These are phyloP conservation scores for Aplysina aerophoba DNA, from an alignment of 37 sponge, comb jelly and placozoan species.

Conservation along the genomic window DNA sequence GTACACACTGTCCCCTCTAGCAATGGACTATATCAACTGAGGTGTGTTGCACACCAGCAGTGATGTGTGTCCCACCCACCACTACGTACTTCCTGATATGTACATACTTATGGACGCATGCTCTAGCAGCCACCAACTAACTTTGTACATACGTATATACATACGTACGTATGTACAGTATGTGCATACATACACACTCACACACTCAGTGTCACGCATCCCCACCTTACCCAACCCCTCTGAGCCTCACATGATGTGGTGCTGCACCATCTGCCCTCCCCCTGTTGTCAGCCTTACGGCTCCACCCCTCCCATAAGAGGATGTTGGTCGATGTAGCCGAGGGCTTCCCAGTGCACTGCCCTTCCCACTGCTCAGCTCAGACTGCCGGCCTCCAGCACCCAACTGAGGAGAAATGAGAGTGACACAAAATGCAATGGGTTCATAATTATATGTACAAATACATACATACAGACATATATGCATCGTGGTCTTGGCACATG, in stretches of 20 bases:
- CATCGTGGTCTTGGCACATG: too few relatives aligned
- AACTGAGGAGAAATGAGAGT: not conserved
- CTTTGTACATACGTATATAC: not conserved
- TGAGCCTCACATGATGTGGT: constrained; percentile 15
- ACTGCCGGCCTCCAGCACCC: constrained; percentile 7
- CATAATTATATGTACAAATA: too few relatives aligned
- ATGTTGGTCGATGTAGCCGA: not conserved
- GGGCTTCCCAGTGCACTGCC: constrained; percentile 19
- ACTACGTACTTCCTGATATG: not conserved
- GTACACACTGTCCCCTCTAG: too few relatives aligned
- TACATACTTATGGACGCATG: not conserved
- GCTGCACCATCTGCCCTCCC: not conserved
- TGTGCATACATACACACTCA: not conserved
- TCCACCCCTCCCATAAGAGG: constrained; percentile 10
- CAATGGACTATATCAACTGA: too few relatives aligned
- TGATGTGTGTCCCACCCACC: not conserved
- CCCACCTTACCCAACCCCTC: too few relatives aligned
- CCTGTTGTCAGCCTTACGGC: not conserved
- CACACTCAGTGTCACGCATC: not conserved
- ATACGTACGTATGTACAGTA: constrained; percentile 8
- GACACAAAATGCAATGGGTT: too few relatives aligned
- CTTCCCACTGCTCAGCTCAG: constrained; percentile 23
- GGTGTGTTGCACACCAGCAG: too few relatives aligned
- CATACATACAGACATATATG: too few relatives aligned
- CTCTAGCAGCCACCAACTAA: too few relatives aligned